These are phyloP conservation scores for western clawed frog (Xenopus tropicalis) DNA, from an alignment of 2,113 vertebrate species.

Conservation along the genomic window DNA sequence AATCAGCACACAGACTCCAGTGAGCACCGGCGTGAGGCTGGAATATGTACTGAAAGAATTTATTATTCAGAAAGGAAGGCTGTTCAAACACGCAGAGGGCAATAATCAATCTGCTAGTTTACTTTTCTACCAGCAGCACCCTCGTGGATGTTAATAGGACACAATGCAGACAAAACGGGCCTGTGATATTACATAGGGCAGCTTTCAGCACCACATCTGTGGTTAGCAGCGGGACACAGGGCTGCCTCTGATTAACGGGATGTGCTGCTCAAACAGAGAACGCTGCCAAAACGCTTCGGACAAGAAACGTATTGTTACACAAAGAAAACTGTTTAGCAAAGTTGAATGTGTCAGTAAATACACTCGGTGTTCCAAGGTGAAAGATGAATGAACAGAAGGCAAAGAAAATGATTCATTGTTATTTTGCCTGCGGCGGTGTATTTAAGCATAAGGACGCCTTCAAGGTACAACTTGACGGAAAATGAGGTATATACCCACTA, in stretches of 20 bases:
- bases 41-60: neutral
- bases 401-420: neutral
- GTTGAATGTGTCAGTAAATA: slow-evolving; percentile 16
- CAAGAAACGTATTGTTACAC: neutral
- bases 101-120: neutral
- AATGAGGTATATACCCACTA: too few species aligned
- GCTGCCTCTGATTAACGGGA: slow-evolving; percentile 4
- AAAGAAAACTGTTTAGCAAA: slow-evolving; percentile 14
- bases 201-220: slow-evolving; percentile 27
- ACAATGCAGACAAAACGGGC: slow-evolving; percentile 45
- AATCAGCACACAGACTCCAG: neutral
- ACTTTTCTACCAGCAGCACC: neutral
- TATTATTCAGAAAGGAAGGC: slow-evolving; percentile 1
- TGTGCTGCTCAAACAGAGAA: neutral
- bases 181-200: slow-evolving; percentile 49
- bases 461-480: too few species aligned
- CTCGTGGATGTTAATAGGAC: neutral
- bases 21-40: neutral
- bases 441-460: too few species aligned
- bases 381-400: slow-evolving; percentile 2
- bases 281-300: neutral
- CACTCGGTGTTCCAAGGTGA: neutral
- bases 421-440: neutral
- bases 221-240: slow-evolving; percentile 2
- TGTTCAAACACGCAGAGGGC: slow-evolving; percentile 1